phyloP scores from a whole-genome alignment of 2,888 invertebrate species.

The Phytoseiulus persimilis region DNA sequence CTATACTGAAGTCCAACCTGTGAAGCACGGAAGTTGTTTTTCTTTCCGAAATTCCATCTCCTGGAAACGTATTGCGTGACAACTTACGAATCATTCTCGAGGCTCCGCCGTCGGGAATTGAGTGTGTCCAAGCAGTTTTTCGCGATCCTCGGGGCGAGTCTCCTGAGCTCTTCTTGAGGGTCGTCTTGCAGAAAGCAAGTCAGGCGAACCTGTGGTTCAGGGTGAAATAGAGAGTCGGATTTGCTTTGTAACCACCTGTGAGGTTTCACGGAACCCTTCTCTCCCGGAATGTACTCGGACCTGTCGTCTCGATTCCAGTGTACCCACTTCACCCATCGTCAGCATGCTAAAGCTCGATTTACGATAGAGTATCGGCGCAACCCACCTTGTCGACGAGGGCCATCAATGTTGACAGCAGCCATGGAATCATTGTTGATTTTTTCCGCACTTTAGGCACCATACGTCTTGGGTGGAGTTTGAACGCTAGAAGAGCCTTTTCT shows the following conservation, averaged over 20 bases:
- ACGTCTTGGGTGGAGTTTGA: background rate
- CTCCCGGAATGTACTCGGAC: too few species aligned
- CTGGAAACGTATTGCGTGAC: too few species aligned
- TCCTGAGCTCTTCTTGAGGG: background rate
- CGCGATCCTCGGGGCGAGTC: background rate
- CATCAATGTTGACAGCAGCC: slow-evolving; percentile 13
- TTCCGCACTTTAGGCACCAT: background rate
- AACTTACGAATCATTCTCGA: background rate
- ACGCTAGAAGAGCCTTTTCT: too few species aligned
- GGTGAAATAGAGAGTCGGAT: background rate
- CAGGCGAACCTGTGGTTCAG: background rate
- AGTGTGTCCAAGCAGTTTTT: background rate
- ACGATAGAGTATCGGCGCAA: background rate
- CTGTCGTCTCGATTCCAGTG: too few species aligned
- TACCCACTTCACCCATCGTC: too few species aligned
- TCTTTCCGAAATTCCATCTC: too few species aligned
- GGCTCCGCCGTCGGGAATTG: background rate
- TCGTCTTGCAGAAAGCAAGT: background rate
- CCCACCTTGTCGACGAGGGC: background rate
- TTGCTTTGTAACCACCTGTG: too few species aligned
- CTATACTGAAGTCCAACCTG: background rate
- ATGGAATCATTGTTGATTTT: slow-evolving; percentile 12
- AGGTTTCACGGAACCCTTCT: too few species aligned
- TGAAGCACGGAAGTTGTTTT: background rate
- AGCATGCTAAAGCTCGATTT: too few species aligned